Percentiles rank a stretch among this genome's conserved stretches.
phyloP scores from a whole-genome alignment of 2,113 vertebrate species.

The Scomber scombrus region DNA sequence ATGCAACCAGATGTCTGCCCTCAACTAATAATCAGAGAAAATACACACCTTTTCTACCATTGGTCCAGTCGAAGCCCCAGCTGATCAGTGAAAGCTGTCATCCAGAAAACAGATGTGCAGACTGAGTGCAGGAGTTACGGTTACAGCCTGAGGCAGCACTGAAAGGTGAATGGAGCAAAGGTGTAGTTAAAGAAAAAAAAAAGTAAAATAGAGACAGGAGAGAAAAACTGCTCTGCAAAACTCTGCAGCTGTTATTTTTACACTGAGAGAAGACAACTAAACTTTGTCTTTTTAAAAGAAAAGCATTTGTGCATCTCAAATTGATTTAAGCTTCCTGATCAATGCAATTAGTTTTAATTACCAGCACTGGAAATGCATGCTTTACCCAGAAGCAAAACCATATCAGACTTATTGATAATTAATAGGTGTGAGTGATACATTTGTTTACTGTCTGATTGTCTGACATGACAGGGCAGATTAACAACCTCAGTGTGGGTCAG shows the following conservation, averaged over 20 bases:
- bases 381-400: not conserved
- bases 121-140: conserved; percentile 28
- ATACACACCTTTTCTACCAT: conserved; percentile 56
- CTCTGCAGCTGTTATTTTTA: conserved; percentile 8
- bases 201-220: conserved; percentile 17
- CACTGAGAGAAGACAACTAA: not conserved
- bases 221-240: conserved; percentile 20
- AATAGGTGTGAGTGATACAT: not conserved
- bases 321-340: no score
- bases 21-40: conserved; percentile 68
- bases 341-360: no score
- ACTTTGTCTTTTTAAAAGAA: no score
- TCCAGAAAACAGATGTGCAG: conserved; percentile 78
- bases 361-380: no score
- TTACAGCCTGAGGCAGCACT: conserved; percentile 42
- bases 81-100: conserved; percentile 78
- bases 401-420: not conserved
- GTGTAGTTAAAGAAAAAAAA: conserved; percentile 57
- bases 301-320: no score
- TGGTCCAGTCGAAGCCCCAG: conserved; percentile 60
- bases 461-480: conserved; percentile 17
- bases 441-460: not conserved
- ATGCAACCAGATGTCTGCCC: conserved; percentile 81
- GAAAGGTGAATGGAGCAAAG: conserved; percentile 62
- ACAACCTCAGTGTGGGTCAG: not conserved